phyloP scores from a whole-genome alignment of 23 tunicate genomes.

The Clavelina lepadiformis region DNA sequence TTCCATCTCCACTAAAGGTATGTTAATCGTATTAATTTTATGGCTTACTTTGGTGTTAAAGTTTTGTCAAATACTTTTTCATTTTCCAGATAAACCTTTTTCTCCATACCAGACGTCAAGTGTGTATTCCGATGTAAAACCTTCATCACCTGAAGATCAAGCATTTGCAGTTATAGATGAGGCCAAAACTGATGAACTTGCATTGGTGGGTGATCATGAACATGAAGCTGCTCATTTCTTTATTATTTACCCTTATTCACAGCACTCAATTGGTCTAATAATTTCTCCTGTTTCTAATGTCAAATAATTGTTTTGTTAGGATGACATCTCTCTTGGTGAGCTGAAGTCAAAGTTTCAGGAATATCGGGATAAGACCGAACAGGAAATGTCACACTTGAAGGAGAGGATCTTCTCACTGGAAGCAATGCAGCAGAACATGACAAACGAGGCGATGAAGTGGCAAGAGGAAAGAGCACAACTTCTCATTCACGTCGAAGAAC shows the following conservation, averaged over 20 bases:
- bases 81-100: conserved; percentile 15
- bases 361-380: conserved; percentile 27
- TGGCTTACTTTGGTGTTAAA: neutral
- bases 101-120: conserved; percentile 58
- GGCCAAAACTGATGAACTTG: too few species aligned
- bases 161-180: too few species aligned
- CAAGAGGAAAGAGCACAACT: conserved; percentile 49
- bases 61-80: neutral
- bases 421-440: conserved; percentile 33
- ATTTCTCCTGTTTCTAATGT: too few species aligned
- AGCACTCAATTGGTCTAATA: too few species aligned
- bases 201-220: too few species aligned
- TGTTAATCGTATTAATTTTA: neutral
- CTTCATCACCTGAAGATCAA: too few species aligned
- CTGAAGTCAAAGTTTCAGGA: conserved; percentile 12
- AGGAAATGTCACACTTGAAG: conserved; percentile 28
- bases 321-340: conserved; percentile 27
- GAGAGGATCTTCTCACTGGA: conserved; percentile 26
- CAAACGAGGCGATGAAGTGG: conserved; percentile 32
- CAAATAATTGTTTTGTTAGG: conserved; percentile 11
- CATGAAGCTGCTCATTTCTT: too few species aligned
- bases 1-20: conserved; percentile 20
- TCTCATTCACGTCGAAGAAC: conserved; percentile 55
- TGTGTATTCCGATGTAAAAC: conserved; percentile 20
- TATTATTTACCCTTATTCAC: too few species aligned